phyloP scores from a whole-genome alignment of 2,888 invertebrate species.

The Atrina japonica region DNA sequence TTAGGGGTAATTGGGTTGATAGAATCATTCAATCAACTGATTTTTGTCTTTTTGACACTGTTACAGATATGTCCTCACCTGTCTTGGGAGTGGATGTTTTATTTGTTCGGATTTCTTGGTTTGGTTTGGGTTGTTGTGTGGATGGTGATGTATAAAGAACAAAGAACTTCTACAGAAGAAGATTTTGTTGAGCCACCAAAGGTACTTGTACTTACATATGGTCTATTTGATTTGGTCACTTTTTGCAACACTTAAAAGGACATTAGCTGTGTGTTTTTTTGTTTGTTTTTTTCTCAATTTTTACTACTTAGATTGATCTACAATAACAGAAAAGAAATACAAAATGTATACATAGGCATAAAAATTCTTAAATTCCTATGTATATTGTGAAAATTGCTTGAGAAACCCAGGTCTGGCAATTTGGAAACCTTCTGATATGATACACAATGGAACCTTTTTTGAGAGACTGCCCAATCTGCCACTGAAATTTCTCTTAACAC shows the following conservation, averaged over 20 bases:
- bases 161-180: slow-evolving; percentile 75
- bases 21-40: background rate
- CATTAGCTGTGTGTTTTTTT: no score
- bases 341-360: no score
- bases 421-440: no score
- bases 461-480: no score
- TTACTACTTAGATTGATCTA: no score
- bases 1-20: background rate
- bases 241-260: no score
- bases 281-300: no score
- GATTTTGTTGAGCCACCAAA: slow-evolving; percentile 80
- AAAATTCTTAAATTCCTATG: no score
- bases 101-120: slow-evolving; percentile 86
- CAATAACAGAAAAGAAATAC: no score
- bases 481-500: background rate
- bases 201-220: slow-evolving; percentile 69
- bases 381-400: no score
- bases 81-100: slow-evolving; percentile 86
- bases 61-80: slow-evolving; percentile 86
- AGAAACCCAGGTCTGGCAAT: no score
- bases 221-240: no score
- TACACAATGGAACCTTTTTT: background rate
- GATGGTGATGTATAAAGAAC: slow-evolving; percentile 85
- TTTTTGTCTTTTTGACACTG: background rate
- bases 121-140: slow-evolving; percentile 86